Evolutionary conservation across 2,888 invertebrate species (phyloP), one percentile per base, ranked within the genome.

Genomic region (Caenorhabditis virilis): DNA sequence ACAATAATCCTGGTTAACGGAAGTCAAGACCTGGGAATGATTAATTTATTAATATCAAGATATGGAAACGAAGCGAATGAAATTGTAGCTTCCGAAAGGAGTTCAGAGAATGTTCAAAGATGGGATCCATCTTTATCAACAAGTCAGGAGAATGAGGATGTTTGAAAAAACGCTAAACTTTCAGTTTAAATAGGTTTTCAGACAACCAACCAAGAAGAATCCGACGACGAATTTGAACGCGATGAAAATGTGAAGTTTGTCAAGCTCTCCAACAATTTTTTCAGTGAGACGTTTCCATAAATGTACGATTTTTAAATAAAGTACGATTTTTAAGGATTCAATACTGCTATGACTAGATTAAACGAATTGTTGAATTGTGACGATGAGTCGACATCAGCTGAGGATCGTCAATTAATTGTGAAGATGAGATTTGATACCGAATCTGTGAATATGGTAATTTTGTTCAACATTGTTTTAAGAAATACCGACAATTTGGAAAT

Each of bases 1-100:
- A 68, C 76, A 3, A 67, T 66, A 20, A 73, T 80, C 20, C 50
- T 80, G 9, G 70, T 57, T 1, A 76, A 73, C 42, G 52, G 53
- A 33, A 59, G 69, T 25, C 78, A 78, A 42, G 77, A 77, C 50
- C 46, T 72, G 7, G 51, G 56, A 18, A 69, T 73, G 25, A 56
- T 78, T 23, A 69, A 66, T 15, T 61, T 59, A 18, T 47, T 71
- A 15, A 62, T 51, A 20, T 30, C 58, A n/a, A 47, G 49, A 35
- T 73, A 70, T 71, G 20, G 27, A 15, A 30, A 30, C 33, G 16
- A 26, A 15, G 22, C 23, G 2, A 15, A 26, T 13, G n/a, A 6
- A 20, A 11, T 45, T 51, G 9, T 7, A 16, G 35, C 27, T 45
- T 27, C 11, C 11, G 27, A 45, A 45, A 22, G 7, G 20, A 18